phyloP scores from a whole-genome alignment of 2,113 vertebrate genomes.

The Mesoclemmys tuberculata region DNA sequence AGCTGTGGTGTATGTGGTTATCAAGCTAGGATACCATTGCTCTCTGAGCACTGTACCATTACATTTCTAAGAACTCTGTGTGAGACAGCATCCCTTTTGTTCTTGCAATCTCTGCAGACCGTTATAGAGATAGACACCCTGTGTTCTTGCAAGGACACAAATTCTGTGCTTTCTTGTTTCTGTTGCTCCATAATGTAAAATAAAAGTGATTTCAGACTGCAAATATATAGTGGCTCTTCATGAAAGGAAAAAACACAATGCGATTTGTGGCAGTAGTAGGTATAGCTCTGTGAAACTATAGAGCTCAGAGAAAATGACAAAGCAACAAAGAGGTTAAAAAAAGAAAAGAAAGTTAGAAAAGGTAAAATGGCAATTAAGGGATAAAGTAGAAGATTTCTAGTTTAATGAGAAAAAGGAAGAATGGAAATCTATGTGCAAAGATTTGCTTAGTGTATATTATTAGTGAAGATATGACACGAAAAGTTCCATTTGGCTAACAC shows the following conservation, averaged over 20 bases:
- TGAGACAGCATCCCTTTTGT: background rate
- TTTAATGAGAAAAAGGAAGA: slow-evolving; percentile 54
- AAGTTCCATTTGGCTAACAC: slow-evolving; percentile 59
- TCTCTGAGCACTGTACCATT: background rate
- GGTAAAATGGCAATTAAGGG: slow-evolving; percentile 22
- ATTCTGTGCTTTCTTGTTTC: background rate
- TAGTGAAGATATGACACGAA: slow-evolving; percentile 52
- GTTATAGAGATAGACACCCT: background rate
- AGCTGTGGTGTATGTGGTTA: background rate
- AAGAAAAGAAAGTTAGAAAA: slow-evolving; percentile 20
- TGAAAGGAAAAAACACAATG: background rate
- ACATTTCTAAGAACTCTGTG: background rate
- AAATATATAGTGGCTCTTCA: background rate
- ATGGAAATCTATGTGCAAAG: slow-evolving; percentile 49
- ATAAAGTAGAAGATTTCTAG: slow-evolving; percentile 52
- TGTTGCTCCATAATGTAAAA: background rate
- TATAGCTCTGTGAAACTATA: background rate
- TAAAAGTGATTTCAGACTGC: background rate
- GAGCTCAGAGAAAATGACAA: background rate
- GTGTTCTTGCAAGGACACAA: background rate
- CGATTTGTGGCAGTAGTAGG: background rate
- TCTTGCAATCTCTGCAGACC: background rate
- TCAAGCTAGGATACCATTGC: background rate
- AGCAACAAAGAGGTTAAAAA: background rate
- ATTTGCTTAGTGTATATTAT: slow-evolving; percentile 57